Evolutionary conservation across 30 jellyfish, hydroid and myxozoan species (phyloP), one percentile per base, ranked within the genome.

Genomic region (Morbakka virulenta): DNA sequence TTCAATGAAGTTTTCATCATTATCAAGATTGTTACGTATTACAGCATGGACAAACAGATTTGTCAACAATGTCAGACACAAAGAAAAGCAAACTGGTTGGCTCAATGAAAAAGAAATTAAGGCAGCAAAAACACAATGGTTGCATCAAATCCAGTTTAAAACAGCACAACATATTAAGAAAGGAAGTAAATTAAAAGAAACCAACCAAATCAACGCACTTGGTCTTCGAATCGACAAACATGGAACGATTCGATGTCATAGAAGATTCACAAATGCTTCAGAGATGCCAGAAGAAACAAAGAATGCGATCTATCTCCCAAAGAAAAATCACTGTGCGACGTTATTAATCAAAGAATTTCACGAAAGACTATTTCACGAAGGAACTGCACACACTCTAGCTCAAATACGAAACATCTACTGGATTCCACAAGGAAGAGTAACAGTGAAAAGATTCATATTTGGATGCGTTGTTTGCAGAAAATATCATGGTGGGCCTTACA

Each of bases 401-500:
- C n/a, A n/a, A n/a, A n/a, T n/a, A n/a, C n/a, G n/a, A n/a, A n/a
- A n/a, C n/a, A n/a, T n/a, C n/a, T n/a, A n/a, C n/a, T n/a, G n/a
- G 72, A 41, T n/a, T n/a, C n/a, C n/a, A n/a, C n/a, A 51, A 27
- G 65, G 85, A 17, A 62, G 79, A 11, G 32, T 34, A 25, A 47
- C 6, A 23, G 62, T 74, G 2, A 74, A 51, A 29, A 0, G 20
- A 9, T 22, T 53, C 6, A 6, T 74, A 22, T 0, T 34, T 22
- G 20, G 28, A 51, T 74, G 85, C 74, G 3, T n/a, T 25, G 3
- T 35, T 31, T 74, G 79, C 51, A 21, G 76, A 14, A 0, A 28
- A 52, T 23, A 24, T 57, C 63, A 50, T 32, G 85, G 85, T 25
- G 66, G 85, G 2, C 85, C 79, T 9, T 51, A 0, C 62, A 49